These are phyloP conservation scores for Rhynchonycteris naso DNA, from an alignment of 2,797 vertebrate species.

Conservation along the genomic window DNA sequence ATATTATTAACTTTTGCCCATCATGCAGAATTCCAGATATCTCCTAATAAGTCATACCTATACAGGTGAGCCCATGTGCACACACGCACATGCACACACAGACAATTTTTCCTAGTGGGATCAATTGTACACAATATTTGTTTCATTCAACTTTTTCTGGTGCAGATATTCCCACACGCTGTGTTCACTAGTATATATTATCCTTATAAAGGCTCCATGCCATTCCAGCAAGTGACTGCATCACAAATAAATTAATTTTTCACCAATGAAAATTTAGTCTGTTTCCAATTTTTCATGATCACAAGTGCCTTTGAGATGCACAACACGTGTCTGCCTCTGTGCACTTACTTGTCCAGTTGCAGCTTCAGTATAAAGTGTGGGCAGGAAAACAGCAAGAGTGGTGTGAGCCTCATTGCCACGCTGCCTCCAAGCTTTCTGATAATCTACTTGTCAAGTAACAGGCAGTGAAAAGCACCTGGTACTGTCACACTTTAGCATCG, in stretches of 20 bases:
- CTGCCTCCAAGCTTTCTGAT: background rate
- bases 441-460: background rate
- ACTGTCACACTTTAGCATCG: background rate
- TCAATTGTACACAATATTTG: background rate
- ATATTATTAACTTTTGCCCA: background rate
- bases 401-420: accelerated
- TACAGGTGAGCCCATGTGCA: accelerated
- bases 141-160: background rate
- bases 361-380: background rate
- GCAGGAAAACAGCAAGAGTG: background rate
- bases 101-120: background rate
- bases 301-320: background rate
- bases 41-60: background rate
- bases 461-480: background rate
- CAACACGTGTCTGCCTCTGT: background rate
- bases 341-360: background rate
- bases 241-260: background rate
- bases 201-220: background rate
- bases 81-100: background rate
- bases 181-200: background rate
- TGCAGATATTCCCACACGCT: background rate
- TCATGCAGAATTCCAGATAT: background rate
- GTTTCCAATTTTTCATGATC: background rate
- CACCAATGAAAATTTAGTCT: background rate
- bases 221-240: background rate